Percentiles rank a stretch among this genome's conserved stretches.
Conservation (phyloP, 2,797 vertebrate genomes). For the Lophius americanus region DNA sequence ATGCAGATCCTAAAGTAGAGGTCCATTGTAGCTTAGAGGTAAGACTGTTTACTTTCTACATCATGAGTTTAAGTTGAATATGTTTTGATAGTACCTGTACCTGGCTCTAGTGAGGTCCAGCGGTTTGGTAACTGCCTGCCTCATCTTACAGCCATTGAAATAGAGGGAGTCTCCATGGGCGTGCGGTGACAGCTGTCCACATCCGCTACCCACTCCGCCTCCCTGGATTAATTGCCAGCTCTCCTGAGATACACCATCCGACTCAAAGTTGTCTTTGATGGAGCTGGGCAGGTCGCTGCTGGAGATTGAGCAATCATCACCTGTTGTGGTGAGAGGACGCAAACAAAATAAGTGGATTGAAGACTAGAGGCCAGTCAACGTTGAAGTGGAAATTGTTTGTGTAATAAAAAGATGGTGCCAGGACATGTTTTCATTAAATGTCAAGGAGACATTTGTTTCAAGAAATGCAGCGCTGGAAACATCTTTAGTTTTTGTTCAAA, state of each 20-base stretch:
- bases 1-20: neutral
- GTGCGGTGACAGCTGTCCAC: slow-evolving; percentile 95
- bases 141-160: slow-evolving; percentile 95
- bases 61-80: slow-evolving; percentile 10
- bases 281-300: slow-evolving; percentile 93
- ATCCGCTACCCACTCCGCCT: slow-evolving; percentile 93
- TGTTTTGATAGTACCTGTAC: slow-evolving; percentile 81
- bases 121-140: slow-evolving; percentile 95
- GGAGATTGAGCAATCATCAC: slow-evolving; percentile 95
- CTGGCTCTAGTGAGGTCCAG: slow-evolving; percentile 98
- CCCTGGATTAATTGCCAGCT: slow-evolving; percentile 98
- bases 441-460: neutral
- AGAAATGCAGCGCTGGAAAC: too few relatives aligned
- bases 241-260: slow-evolving; percentile 89
- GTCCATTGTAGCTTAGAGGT: neutral
- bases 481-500: too few relatives aligned
- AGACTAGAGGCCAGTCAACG: neutral
- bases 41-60: neutral
- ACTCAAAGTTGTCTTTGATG: slow-evolving; percentile 99
- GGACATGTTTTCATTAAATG: neutral
- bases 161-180: slow-evolving; percentile 97
- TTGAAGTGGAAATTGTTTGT: neutral
- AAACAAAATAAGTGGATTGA: slow-evolving; percentile 1
- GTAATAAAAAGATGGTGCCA: neutral
- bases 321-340: slow-evolving; percentile 69